phyloP scores from a whole-genome alignment of 2,797 vertebrate species.

The Coregonus ussuriensis region DNA sequence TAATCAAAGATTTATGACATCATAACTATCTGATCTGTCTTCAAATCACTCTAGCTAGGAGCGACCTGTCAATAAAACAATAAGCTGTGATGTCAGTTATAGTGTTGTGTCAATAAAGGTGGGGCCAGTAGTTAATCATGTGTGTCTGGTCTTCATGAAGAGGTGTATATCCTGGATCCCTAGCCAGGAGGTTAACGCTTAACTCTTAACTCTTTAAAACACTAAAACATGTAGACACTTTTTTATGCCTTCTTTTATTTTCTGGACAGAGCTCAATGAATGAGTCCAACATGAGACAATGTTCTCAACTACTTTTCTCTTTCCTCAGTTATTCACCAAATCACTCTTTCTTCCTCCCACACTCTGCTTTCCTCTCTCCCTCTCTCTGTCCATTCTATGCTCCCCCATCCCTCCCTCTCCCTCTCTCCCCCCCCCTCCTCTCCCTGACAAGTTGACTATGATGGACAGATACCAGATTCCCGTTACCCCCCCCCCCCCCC shows the following conservation, averaged over 20 bases:
- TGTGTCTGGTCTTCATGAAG: slow-evolving; percentile 40
- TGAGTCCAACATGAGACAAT: background rate
- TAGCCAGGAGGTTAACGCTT: slow-evolving; percentile 47
- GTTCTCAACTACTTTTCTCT: background rate
- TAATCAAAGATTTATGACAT: background rate
- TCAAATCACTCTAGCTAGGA: background rate
- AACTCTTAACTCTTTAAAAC: too few relatives aligned
- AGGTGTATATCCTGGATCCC: slow-evolving; percentile 21
- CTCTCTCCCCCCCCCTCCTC: slow-evolving; percentile 27
- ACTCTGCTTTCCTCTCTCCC: background rate
- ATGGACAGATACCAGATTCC: background rate
- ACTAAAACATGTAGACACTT: background rate
- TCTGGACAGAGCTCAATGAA: too few relatives aligned
- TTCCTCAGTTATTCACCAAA: background rate
- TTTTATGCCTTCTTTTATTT: background rate
- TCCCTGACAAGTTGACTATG: slow-evolving; percentile 3
- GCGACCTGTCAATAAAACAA: background rate
- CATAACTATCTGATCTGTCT: background rate
- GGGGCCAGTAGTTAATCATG: slow-evolving; percentile 47
- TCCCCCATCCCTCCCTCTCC: background rate
- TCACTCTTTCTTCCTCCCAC: background rate
- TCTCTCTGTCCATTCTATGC: background rate
- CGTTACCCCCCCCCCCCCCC: too few relatives aligned
- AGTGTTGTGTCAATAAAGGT: slow-evolving; percentile 10
- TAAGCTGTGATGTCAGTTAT: background rate